Conservation (phyloP, 2,113 vertebrate genomes). For the Anguilla rostrata region DNA sequence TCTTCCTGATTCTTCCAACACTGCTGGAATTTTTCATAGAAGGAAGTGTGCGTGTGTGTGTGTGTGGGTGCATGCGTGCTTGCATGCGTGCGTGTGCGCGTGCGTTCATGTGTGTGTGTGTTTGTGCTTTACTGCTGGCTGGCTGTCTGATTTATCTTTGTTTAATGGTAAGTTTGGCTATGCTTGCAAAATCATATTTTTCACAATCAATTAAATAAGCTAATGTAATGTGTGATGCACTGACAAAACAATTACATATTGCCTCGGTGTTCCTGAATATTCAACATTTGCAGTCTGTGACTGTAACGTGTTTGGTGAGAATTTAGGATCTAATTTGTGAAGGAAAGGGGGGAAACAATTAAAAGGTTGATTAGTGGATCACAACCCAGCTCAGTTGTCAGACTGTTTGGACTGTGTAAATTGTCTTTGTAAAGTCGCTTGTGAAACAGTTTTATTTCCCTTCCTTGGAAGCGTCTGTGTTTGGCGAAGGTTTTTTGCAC, state of each 20-base stretch:
- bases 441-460: background rate
- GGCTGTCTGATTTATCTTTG: background rate
- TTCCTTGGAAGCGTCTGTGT: background rate
- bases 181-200: background rate
- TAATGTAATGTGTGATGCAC: conserved; percentile 9
- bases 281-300: background rate
- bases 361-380: background rate
- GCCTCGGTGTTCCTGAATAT: background rate
- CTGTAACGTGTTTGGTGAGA: background rate
- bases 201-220: conserved; percentile 4
- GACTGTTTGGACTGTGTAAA: background rate
- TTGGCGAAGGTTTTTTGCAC: background rate
- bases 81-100: too few species aligned
- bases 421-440: background rate
- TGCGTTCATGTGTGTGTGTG: background rate
- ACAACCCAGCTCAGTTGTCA: background rate
- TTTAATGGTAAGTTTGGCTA: background rate
- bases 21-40: background rate
- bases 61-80: background rate
- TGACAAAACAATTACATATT: conserved; percentile 5
- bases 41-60: background rate
- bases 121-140: background rate
- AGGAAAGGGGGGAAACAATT: background rate
- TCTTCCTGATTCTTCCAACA: conserved; percentile 10
- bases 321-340: background rate